These are phyloP conservation scores for Myopa testacea DNA, from an alignment of 2,888 invertebrate species.

Conservation along the genomic window DNA sequence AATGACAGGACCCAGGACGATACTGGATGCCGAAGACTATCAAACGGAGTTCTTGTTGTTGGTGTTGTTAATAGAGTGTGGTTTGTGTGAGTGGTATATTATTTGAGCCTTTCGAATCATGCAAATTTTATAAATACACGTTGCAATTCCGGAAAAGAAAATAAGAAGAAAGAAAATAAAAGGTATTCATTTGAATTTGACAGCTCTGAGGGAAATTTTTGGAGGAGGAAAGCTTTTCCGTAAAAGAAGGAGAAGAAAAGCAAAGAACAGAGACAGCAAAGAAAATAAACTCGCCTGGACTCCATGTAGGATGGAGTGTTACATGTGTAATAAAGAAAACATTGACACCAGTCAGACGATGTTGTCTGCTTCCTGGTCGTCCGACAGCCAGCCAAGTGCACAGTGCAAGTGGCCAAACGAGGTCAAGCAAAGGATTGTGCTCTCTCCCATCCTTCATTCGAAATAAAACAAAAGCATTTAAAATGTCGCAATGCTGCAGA, in stretches of 20 bases:
- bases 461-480: background rate
- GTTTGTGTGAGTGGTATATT: background rate
- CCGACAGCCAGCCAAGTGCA: background rate
- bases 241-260: too few relatives aligned
- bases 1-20: background rate
- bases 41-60: background rate
- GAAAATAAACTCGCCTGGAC: background rate
- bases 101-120: background rate
- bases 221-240: background rate
- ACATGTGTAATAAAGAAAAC: conserved; percentile 1
- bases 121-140: background rate
- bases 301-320: background rate
- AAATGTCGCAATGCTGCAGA: conserved; percentile 10
- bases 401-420: background rate
- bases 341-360: background rate
- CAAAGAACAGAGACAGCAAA: too few relatives aligned
- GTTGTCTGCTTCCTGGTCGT: background rate
- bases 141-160: background rate
- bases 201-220: background rate
- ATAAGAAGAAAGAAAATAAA: background rate
- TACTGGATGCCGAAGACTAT: background rate
- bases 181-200: background rate
- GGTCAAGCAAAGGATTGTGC: background rate
- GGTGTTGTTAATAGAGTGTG: background rate
- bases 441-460: background rate